These are phyloP conservation scores for Nestor notabilis DNA, from an alignment of 2,113 vertebrate species.

Conservation along the genomic window DNA sequence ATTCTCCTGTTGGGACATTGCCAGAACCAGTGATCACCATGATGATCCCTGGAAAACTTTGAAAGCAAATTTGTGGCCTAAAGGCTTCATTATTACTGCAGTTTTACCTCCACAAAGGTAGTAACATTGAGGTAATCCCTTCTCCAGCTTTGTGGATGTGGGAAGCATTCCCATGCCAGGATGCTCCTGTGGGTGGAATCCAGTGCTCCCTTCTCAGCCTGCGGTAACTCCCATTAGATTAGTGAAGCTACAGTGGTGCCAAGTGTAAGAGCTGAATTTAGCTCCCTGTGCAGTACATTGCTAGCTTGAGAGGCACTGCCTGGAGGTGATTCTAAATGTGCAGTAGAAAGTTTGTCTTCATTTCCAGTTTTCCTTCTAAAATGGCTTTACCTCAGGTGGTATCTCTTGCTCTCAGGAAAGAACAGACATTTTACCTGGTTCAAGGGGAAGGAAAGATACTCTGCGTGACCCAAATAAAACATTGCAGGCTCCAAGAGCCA, in stretches of 20 bases:
- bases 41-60: not conserved
- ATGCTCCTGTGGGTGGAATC: not conserved
- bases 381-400: not conserved
- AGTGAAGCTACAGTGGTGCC: not conserved
- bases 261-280: not conserved
- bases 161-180: rapidly evolving
- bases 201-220: not conserved
- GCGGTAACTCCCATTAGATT: not conserved
- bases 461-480: conserved; percentile 46
- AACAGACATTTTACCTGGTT: conserved; percentile 47
- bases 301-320: not conserved
- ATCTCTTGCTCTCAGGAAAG: not conserved
- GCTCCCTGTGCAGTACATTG: not conserved
- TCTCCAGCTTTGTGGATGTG: not conserved
- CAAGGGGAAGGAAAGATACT: not conserved
- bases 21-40: not conserved
- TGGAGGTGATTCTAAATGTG: not conserved
- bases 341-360: not conserved
- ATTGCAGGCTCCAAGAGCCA: not conserved
- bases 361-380: not conserved
- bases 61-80: not conserved
- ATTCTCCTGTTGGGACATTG: not conserved
- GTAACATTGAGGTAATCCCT: not conserved
- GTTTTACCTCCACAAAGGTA: not conserved
- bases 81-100: not conserved